Base-by-base conservation (phyloP, 2,113 vertebrate genomes). In the Rhombomys opimus region DNA sequence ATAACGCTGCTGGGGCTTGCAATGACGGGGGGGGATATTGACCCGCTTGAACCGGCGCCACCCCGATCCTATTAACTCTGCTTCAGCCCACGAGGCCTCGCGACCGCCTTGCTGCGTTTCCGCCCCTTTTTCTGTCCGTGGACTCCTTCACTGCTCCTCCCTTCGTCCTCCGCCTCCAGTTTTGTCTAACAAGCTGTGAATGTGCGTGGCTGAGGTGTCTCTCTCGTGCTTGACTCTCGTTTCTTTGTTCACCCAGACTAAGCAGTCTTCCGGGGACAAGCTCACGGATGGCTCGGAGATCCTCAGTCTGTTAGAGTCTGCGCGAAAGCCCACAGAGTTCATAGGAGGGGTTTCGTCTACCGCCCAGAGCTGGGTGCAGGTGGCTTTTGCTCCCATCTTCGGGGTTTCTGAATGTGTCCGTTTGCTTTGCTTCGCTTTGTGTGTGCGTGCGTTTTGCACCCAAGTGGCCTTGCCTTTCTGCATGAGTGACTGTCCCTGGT, bases 321-420 rank as follows among this genome's bases (percentile, higher is more conserved):
- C 99, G 50, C 98, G 98, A 92, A 99, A 99, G 98, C 99, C 99
- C 30, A 98, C 99, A 97, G 99, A 99, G 91, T 99, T 99, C 97
- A 99, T 99, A 98, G 99, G 99, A 99, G 99, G 99, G 98, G 98
- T 99, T 97, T 98, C 99, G 95, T 98, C 99, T 93, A 86, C 99
- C 97, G 98, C 99, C 91, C 98, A 98, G 97, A 99, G 97, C 98
- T 99, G 99, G 98, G 98, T 98, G 98, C 98, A 99, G 99, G 99
- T 99, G 99, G 99, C 98, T 0, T 97, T 98, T 90, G 96, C 96
- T 98, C 98, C 95, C 90, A 30, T 97, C 91, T 92, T 87, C 95
- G 6, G 1, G 10, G 80, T 32, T 98, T 94, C 68, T 90, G 77
- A 70, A 72, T 76, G 10, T 90, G 85, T 78, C 38, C 63, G 1